Evolutionary conservation across 2,797 vertebrate species (phyloP), one percentile per base, ranked within the genome.

Genomic region (Melanotaenia trifasciata): DNA sequence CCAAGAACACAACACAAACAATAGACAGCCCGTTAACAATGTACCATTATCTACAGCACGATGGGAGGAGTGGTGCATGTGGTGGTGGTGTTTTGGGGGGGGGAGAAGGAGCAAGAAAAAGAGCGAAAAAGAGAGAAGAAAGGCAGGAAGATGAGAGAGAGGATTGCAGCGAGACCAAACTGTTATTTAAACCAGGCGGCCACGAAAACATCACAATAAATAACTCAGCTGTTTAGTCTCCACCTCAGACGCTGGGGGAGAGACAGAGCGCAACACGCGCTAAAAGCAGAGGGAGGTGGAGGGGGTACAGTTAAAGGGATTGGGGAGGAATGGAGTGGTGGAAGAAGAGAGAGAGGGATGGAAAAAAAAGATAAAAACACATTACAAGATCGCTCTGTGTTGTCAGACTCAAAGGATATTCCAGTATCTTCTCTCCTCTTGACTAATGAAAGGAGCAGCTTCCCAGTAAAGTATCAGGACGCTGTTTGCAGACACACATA

Each of bases 1-100:
- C 93, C 93, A 95, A 92, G 90, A 94, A 94, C 90, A 94, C 92
- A 94, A 94, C 92, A 92, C 87, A 92, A 93, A 93, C 89, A 92
- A 93, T 90, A 91, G 86, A 88, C 88, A 90, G 80, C 87, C 88
- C 85, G 89, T 91, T 94, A 94, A 94, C 94, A 93, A 94, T 92
- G 92, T 91, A 86, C 91, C 87, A 93, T 94, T 94, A 94, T 91
- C 79, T 77, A 76, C 64, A 85, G 82, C 78, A 71, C 85, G 85
- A 83, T 76, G 79, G 87, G 83, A 91, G 84, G 80, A 80, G 85
- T 81, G 76, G 60, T 63, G 76, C 76, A 74, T 67, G 69, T 68
- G 50, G 20, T 22, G 20, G 47, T 51, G 59, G 51, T 8, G 30
- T 30, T 59, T 51, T 8, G 30, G 24, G 62, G 33, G 28, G 65